These are phyloP conservation scores for Sinocyclocheilus anshuiensis DNA, from an alignment of 2,113 vertebrate species.

Conservation along the genomic window DNA sequence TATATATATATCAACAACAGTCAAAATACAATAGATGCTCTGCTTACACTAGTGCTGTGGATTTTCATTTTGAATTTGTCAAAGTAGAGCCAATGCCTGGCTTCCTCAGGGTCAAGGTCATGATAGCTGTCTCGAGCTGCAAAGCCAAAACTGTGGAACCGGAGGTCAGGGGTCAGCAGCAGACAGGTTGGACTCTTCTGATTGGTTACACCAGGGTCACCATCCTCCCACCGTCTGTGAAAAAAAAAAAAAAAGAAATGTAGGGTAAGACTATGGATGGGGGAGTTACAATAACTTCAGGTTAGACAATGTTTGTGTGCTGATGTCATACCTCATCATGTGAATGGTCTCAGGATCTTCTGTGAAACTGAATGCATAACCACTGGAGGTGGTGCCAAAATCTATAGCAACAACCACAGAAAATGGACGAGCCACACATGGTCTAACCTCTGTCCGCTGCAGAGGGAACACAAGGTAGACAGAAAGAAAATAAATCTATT, in stretches of 20 bases:
- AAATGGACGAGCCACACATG: conserved; percentile 73
- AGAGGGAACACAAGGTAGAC: conserved; percentile 10
- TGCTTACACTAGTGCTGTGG: conserved; percentile 87
- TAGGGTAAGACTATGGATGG: not conserved
- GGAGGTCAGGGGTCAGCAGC: conserved; percentile 87
- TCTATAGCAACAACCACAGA: conserved; percentile 92
- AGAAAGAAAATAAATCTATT: conserved; percentile 6
- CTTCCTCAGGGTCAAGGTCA: conserved; percentile 92
- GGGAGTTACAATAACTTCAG: not conserved
- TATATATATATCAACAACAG: not conserved
- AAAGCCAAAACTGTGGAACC: conserved; percentile 96
- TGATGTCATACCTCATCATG: conserved; percentile 89
- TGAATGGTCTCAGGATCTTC: conserved; percentile 91
- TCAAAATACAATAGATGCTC: not conserved
- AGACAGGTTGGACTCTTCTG: conserved; percentile 97
- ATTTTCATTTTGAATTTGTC: conserved; percentile 99
- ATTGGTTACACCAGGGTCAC: conserved; percentile 92
- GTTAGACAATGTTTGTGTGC: not conserved
- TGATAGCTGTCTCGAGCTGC: conserved; percentile 93
- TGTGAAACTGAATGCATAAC: conserved; percentile 94
- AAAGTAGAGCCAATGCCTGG: conserved; percentile 92
- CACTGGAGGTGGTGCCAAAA: conserved; percentile 94
- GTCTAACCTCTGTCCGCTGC: conserved; percentile 79
- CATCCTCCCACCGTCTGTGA: conserved; percentile 93
- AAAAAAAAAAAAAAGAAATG: not conserved